Evolutionary conservation across 23 tunicate genomes (phyloP), one percentile per base, ranked within the genome.

Genomic region (Styela clava): DNA sequence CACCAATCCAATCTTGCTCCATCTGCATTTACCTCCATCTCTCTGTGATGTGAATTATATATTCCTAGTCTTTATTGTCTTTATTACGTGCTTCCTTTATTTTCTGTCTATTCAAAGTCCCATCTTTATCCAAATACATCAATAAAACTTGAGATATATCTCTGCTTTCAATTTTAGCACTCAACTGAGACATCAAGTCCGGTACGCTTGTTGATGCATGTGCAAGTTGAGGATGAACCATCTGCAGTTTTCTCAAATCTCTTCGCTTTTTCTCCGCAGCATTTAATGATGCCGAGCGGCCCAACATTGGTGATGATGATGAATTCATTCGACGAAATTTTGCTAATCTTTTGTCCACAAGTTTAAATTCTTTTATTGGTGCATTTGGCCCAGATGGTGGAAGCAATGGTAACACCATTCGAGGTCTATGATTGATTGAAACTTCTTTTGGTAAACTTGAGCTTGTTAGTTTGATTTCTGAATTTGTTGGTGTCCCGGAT

Each of bases 301-400:
- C 77, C 35, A 71, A 71, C 37, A 33, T n/a, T 71, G 34, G 35
- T 44, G 56, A 44, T 30, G 77, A 34, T 3, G 77, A 71, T 35
- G 77, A 71, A 35, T 71, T 71, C 35, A 71, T 29, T 71, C 34
- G 27, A 3, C 34, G 34, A 28, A 71, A 34, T 29, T 71, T 71
- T 7, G 77, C 77, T 31, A 71, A 22, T 2, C 77, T 35, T 35
- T 71, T 71, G 35, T 71, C 77, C 34, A 71, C 77, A 30, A 71
- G 77, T 71, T 71, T 71, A 35, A 71, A 71, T 32, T 71, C 77
- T 71, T 71, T 71, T 2, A 34, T 29, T 33, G 77, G 77, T 21
- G 77, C 32, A 71, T 71, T 71, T 3, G 77, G 77, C 5, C 77
- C 77, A 32, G 77, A n/a, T 28, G 77, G 77, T 5, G 77, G 77